Evolutionary conservation across 2,888 invertebrate species (phyloP).

Genomic region (Itoplectis maculator): DNA sequence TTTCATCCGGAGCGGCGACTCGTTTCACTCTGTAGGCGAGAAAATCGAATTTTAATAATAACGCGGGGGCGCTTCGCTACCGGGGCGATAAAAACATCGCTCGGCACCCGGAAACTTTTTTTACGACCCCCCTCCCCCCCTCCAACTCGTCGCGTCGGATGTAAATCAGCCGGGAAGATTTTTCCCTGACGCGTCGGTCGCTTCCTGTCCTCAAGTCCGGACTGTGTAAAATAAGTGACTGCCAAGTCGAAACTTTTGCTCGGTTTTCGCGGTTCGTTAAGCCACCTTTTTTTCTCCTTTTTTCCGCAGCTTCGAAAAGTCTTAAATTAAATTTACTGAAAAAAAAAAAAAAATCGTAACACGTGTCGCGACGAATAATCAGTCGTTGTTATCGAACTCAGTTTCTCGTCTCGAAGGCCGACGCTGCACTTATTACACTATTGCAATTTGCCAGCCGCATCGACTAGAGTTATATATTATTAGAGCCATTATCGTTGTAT

Average conservation of each 20-base stretch:
- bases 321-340: no score
- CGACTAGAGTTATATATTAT: conserved; percentile 46
- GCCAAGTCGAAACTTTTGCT: conserved; percentile 30
- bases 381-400: conserved; percentile 45
- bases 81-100: conserved; percentile 44
- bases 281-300: conserved; percentile 28
- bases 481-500: conserved; percentile 50
- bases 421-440: conserved; percentile 25
- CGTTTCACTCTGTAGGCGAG: no score
- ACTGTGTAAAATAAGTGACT: conserved; percentile 23
- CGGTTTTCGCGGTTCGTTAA: conserved; percentile 5
- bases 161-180: conserved; percentile 18
- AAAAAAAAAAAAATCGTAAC: conserved; percentile 30
- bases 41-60: conserved; percentile 66
- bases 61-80: conserved; percentile 42
- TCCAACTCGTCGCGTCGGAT: background rate
- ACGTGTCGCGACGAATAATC: conserved; percentile 38
- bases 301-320: conserved; percentile 54
- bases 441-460: conserved; percentile 33
- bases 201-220: background rate
- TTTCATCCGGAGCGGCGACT: no score
- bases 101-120: conserved; percentile 8
- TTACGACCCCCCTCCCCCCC: conserved; percentile 71
- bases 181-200: conserved; percentile 1
- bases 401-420: conserved; percentile 22